Conservation (phyloP, 1,140 invertebrate genomes). For the Papilio aristodemus region DNA sequence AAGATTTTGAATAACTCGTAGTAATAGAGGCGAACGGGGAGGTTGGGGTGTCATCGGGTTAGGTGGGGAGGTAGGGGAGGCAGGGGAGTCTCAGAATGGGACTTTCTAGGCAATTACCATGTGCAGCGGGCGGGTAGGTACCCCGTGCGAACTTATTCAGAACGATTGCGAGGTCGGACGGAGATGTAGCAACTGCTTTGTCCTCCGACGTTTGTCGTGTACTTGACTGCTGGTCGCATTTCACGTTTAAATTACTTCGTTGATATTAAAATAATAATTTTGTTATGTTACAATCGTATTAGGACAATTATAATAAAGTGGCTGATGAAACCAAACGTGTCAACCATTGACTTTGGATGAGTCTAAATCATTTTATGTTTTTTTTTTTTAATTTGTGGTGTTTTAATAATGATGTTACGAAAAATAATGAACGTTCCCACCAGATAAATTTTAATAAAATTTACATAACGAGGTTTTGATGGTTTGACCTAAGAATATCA, state of each 20-base stretch:
- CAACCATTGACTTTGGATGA: too few species aligned
- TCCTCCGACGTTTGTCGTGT: constrained; percentile 11
- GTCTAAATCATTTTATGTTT: too few species aligned
- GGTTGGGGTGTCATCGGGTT: constrained; percentile 31
- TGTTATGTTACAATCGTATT: neutral
- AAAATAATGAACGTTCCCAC: too few species aligned
- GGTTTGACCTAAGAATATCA: too few species aligned
- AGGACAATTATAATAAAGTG: too few species aligned
- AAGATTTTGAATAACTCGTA: constrained; percentile 41
- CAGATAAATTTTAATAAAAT: too few species aligned
- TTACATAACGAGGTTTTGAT: too few species aligned
- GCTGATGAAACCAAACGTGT: too few species aligned
- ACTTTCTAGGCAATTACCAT: constrained; percentile 72
- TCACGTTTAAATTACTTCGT: neutral
- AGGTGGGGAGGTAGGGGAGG: constrained; percentile 37
- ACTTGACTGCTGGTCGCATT: neutral
- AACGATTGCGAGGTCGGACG: constrained; percentile 28
- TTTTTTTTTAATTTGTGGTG: too few species aligned
- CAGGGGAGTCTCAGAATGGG: constrained; percentile 50
- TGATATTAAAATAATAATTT: constrained; percentile 1
- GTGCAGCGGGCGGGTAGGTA: constrained; percentile 43
- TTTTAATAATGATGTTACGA: too few species aligned
- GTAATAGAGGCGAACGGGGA: constrained; percentile 39
- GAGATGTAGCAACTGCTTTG: constrained; percentile 20
- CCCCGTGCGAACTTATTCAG: constrained; percentile 46